Percentiles rank a stretch among this genome's conserved stretches.
phyloP scores from a whole-genome alignment of 2,113 vertebrate species.

The Meles meles region DNA sequence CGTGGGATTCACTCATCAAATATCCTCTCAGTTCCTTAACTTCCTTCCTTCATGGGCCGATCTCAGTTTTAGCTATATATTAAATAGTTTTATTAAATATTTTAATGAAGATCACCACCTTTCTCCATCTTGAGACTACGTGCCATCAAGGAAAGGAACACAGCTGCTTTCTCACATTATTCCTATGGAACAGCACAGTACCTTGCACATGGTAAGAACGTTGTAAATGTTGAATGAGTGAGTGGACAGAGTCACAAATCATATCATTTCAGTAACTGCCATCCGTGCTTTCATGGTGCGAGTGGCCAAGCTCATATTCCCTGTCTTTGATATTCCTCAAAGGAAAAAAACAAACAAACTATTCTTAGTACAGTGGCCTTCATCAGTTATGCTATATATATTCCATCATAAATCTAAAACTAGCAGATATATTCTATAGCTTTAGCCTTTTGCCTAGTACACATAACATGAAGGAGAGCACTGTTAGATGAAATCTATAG shows the following conservation, averaged over 20 bases:
- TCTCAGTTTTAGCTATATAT: neutral
- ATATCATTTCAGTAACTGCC: neutral
- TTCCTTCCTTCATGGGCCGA: neutral
- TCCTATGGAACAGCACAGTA: neutral
- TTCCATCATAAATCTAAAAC: neutral
- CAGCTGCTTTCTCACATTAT: neutral
- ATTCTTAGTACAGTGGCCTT: neutral
- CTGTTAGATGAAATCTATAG: neutral
- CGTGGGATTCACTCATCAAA: neutral
- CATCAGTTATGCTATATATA: neutral
- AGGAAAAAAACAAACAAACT: neutral
- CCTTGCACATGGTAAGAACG: neutral
- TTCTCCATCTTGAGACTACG: neutral
- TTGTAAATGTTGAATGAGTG: neutral
- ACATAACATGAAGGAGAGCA: neutral
- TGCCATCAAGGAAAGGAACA: neutral
- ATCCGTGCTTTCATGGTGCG: neutral
- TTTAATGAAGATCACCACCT: neutral
- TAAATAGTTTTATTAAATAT: neutral
- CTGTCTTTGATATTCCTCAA: neutral
- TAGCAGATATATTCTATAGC: neutral
- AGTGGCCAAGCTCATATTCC: neutral
- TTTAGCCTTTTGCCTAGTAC: neutral
- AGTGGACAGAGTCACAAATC: neutral
- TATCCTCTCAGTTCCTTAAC: neutral